phyloP scores from a whole-genome alignment of 1,140 invertebrate species.

The Tetragonula clypearis region DNA sequence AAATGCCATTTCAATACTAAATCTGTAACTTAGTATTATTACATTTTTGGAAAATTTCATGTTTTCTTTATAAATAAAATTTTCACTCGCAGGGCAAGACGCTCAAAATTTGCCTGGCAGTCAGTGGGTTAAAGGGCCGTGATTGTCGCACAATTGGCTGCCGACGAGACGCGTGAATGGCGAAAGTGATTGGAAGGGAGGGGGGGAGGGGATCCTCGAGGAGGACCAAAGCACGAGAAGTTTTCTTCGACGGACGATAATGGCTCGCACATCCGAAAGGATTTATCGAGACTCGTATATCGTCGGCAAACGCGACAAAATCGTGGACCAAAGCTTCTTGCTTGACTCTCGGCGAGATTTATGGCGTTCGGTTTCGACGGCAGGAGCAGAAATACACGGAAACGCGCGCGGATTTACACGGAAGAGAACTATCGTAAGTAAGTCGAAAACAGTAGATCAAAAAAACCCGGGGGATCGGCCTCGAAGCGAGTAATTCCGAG shows the following conservation, averaged over 20 bases:
- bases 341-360: background rate
- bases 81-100: too few species aligned
- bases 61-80: too few species aligned
- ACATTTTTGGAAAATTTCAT: too few species aligned
- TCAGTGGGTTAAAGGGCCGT: background rate
- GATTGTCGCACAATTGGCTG: background rate
- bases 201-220: background rate
- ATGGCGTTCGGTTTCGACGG: background rate
- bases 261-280: background rate
- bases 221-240: background rate
- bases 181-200: background rate
- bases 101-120: too few species aligned
- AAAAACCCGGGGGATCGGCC: background rate
- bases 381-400: too few species aligned
- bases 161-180: background rate
- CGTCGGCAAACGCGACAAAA: slow-evolving; percentile 18
- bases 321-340: background rate
- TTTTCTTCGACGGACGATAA: slow-evolving; percentile 14
- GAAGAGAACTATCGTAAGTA: background rate
- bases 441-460: background rate
- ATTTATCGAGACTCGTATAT: slow-evolving; percentile 28
- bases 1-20: too few species aligned
- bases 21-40: too few species aligned
- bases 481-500: slow-evolving; percentile 10
- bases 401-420: background rate